Evolutionary conservation across 2,797 vertebrate genomes (phyloP).

Genomic region (Premnoplex brunnescens): DNA sequence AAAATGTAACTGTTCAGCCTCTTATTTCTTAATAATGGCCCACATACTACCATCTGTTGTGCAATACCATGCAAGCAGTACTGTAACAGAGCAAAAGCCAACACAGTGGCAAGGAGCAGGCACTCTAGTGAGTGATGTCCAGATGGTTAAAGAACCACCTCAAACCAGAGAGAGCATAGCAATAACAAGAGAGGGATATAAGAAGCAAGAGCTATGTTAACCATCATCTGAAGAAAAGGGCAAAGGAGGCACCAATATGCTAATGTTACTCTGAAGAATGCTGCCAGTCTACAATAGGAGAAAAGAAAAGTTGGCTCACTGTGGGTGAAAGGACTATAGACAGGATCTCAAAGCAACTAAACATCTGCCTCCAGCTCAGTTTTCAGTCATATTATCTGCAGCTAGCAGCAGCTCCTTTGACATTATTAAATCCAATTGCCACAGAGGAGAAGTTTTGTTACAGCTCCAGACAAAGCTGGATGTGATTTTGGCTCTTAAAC

Average conservation of each 20-base stretch:
- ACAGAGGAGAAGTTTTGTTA: neutral
- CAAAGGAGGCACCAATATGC: neutral
- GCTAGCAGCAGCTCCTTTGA: neutral
- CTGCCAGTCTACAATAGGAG: neutral
- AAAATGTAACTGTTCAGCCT: neutral
- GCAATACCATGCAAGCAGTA: neutral
- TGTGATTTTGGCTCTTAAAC: neutral
- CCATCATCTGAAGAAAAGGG: neutral
- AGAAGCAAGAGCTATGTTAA: neutral
- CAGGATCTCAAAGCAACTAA: neutral
- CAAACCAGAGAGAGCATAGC: neutral
- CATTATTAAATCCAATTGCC: neutral
- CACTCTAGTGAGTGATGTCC: neutral
- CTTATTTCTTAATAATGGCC: conserved; percentile 19
- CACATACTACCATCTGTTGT: neutral
- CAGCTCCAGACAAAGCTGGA: neutral
- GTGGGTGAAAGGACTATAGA: neutral
- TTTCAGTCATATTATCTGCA: neutral
- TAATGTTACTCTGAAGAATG: neutral
- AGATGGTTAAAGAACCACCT: neutral
- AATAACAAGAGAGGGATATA: neutral
- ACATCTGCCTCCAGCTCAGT: neutral
- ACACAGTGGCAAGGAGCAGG: neutral
- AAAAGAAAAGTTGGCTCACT: neutral
- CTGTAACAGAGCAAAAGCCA: neutral